Evolutionary conservation across 1,140 invertebrate species (phyloP).

Genomic region (Drosophila serrata): DNA sequence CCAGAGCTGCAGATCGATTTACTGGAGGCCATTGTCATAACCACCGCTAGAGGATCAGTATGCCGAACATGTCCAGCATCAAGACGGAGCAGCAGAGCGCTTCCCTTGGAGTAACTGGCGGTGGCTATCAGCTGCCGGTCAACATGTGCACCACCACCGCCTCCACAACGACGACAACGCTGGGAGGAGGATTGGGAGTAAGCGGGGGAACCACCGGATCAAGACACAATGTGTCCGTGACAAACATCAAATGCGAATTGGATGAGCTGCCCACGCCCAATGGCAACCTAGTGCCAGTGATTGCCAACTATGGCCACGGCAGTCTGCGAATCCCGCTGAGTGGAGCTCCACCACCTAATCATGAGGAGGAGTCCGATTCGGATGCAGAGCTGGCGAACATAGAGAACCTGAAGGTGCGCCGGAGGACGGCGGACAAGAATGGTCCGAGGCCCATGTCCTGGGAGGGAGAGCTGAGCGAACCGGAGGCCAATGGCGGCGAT

Average conservation of each 20-base stretch:
- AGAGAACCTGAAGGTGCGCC: conserved; percentile 78
- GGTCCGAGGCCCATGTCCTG: conserved; percentile 93
- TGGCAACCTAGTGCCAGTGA: conserved; percentile 78
- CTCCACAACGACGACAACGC: conserved; percentile 28
- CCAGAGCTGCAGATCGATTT: background rate
- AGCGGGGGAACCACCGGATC: conserved; percentile 35
- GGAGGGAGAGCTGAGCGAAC: conserved; percentile 95
- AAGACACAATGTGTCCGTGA: conserved; percentile 83
- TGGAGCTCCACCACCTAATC: conserved; percentile 17
- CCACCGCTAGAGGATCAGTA: conserved; percentile 14
- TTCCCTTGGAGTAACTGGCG: conserved; percentile 41
- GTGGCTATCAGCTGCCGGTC: conserved; percentile 65
- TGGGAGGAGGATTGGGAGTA: conserved; percentile 1
- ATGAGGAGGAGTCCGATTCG: conserved; percentile 68
- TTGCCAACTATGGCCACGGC: conserved; percentile 69
- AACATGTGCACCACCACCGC: conserved; percentile 62
- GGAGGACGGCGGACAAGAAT: conserved; percentile 70
- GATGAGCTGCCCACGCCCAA: conserved; percentile 73
- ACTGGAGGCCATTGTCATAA: conserved; percentile 4
- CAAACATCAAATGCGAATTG: conserved; percentile 84
- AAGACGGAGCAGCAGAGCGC: conserved; percentile 74
- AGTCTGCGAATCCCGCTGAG: conserved; percentile 76
- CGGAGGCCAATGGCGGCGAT: conserved; percentile 85
- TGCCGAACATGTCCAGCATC: conserved; percentile 79
- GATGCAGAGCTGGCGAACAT: conserved; percentile 82